phyloP scores from a whole-genome alignment of 2,797 vertebrate genomes.

The Peromyscus melanophrys region DNA sequence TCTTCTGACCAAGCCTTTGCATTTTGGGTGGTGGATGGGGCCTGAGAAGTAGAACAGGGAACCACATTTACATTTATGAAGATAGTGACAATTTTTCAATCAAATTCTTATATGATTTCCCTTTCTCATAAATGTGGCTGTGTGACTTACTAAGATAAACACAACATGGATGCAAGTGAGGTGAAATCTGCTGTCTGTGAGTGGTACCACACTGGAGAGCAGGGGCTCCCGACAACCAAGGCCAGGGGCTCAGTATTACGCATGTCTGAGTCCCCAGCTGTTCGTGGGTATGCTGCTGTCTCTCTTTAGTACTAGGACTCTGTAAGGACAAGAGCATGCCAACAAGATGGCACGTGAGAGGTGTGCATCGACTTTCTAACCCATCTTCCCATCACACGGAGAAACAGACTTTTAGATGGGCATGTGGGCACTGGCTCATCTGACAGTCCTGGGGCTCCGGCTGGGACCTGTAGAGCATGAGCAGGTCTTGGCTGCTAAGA shows the following conservation, averaged over 20 bases:
- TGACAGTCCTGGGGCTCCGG: not conserved
- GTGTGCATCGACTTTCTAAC: not conserved
- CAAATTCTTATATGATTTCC: slow-evolving; percentile 25
- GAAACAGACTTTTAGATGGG: not conserved
- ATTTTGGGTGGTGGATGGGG: not conserved
- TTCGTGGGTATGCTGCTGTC: too few relatives aligned
- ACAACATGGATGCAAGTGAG: not conserved
- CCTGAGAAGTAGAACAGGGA: not conserved
- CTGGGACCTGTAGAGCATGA: not conserved
- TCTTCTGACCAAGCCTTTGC: not conserved
- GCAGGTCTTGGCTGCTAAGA: not conserved
- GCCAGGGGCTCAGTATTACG: not conserved
- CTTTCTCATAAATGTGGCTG: slow-evolving; percentile 43
- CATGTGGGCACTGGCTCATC: not conserved
- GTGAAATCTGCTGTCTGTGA: not conserved
- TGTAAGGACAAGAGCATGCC: not conserved
- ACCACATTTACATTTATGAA: not conserved
- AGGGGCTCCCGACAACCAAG: not conserved
- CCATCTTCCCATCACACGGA: not conserved
- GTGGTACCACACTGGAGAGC: not conserved
- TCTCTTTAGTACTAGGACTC: not conserved
- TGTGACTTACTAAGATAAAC: slow-evolving; percentile 24
- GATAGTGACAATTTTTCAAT: not conserved
- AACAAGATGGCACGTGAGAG: not conserved
- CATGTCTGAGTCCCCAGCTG: not conserved